Evolutionary conservation across 2,888 invertebrate species (phyloP), one percentile per base, ranked within the genome.

Genomic region (Aspidiotus destructor): DNA sequence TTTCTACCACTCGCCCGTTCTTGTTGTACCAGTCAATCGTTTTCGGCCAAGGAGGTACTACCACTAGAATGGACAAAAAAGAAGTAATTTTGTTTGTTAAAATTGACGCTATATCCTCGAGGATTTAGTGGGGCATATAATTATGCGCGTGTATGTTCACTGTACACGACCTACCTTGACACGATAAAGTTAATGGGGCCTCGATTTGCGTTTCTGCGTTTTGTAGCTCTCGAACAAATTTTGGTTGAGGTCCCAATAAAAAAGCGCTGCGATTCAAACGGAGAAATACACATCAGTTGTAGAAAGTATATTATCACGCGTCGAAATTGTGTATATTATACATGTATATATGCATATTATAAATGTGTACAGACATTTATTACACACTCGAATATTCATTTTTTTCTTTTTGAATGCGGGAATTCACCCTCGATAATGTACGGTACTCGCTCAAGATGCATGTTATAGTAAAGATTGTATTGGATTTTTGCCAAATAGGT

Each of bases 21-120:
- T 90, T 89, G 76, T 92, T 92, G 79, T 86, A 88, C 94, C 94
- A 94, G 28, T 84, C 82, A 11, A 93, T 86, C 68, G 83, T 84
- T 73, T 86, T 85, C 0, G 90, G 90, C 89, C 91, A 91, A 7
- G 91, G 91, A 55, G 92, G 91, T 70, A 89, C 89, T 74, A 86
- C 85, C 71, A 91, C 86, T 86, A 73, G 73, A 71, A 60, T 13
- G 9, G 17, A 62, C 15, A 60, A 16, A 60, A 15, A 16, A 57
- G 41, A 13, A 48, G 6, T 3, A 48, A 48, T 48, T 48, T 3
- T 48, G 6, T n/a, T n/a, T n/a, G 10, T 48, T n/a, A 48, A 48
- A 48, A 48, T 11, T 48, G 10, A n/a, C 10, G 48, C n/a, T 3
- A 13, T 44, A 13, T 48, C 6, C n/a, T 48, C n/a, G 48, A 28